A percentile compares a stretch with the other conserved stretches of the same genome.
Conservation (phyloP, 2,113 vertebrate genomes). For the Notarius lentiginosus region DNA sequence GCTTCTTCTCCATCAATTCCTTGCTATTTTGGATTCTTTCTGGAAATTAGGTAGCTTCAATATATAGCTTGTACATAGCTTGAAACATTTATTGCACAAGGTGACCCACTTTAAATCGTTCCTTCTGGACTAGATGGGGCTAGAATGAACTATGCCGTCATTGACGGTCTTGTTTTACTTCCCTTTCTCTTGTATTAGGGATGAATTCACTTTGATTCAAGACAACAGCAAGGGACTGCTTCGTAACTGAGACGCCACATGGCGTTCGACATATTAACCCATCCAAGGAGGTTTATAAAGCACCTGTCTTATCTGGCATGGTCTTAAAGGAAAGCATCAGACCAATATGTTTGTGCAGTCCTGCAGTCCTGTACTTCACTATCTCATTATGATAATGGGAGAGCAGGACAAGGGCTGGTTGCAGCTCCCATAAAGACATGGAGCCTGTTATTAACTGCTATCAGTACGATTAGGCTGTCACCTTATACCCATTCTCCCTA, state of each 20-base stretch:
- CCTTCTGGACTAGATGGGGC: background rate
- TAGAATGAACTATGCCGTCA: too few species aligned
- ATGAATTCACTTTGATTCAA: background rate
- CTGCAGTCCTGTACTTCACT: conserved; percentile 15
- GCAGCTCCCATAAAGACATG: conserved; percentile 30
- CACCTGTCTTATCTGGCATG: background rate
- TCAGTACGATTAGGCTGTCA: conserved; percentile 34
- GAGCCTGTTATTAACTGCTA: conserved; percentile 20
- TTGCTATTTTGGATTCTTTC: too few species aligned
- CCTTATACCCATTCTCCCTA: conserved; percentile 3
- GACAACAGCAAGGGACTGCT: background rate
- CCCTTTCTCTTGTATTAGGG: background rate
- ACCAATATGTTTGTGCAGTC: background rate
- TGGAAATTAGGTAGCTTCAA: too few species aligned
- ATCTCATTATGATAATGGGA: conserved; percentile 48
- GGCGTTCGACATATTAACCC: background rate
- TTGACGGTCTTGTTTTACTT: background rate
- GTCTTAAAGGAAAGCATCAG: background rate
- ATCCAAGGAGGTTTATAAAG: conserved; percentile 1
- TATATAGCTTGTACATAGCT: too few species aligned
- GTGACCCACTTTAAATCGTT: too few species aligned
- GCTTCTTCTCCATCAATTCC: too few species aligned
- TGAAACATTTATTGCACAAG: too few species aligned
- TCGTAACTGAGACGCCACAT: background rate
- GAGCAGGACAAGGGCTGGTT: conserved; percentile 11